phyloP scores from a whole-genome alignment of 2,113 vertebrate species.

The Gavia stellata region DNA sequence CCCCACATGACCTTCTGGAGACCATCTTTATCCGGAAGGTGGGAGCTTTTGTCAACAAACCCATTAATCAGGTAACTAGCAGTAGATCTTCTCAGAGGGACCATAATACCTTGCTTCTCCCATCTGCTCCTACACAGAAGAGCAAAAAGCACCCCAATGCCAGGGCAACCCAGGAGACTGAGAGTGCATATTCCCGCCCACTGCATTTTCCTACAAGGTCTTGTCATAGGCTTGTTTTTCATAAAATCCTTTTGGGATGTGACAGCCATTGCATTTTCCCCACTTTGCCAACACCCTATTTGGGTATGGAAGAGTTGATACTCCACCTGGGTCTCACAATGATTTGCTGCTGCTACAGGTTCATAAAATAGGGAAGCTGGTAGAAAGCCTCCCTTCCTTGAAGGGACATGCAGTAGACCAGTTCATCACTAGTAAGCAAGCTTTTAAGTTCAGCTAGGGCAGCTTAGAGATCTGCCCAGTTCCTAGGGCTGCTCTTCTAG shows the following conservation, averaged over 20 bases:
- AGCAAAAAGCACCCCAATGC: neutral
- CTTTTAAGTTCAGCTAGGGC: neutral
- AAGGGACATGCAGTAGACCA: neutral
- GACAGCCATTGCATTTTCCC: neutral
- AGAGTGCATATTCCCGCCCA: neutral
- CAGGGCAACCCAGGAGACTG: neutral
- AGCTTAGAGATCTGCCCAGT: neutral
- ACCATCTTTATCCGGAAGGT: conserved; percentile 90
- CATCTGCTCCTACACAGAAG: neutral
- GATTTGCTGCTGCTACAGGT: neutral
- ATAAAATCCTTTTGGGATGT: neutral
- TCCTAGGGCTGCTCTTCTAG: neutral
- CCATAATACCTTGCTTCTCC: neutral
- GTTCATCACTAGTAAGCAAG: neutral
- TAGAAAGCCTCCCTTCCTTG: neutral
- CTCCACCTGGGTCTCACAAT: neutral
- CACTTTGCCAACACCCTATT: neutral
- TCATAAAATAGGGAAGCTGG: neutral
- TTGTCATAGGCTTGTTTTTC: neutral
- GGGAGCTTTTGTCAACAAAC: conserved; percentile 95
- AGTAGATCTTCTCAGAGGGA: neutral
- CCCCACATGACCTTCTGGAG: conserved; percentile 82
- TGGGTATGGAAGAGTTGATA: neutral
- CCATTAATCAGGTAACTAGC: conserved; percentile 84
- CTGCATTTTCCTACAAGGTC: neutral